A percentile compares a stretch with the other conserved stretches of the same genome.
Evolutionary conservation across 1,140 invertebrate species (phyloP).

Genomic region (Neuroterus valhalla): DNA sequence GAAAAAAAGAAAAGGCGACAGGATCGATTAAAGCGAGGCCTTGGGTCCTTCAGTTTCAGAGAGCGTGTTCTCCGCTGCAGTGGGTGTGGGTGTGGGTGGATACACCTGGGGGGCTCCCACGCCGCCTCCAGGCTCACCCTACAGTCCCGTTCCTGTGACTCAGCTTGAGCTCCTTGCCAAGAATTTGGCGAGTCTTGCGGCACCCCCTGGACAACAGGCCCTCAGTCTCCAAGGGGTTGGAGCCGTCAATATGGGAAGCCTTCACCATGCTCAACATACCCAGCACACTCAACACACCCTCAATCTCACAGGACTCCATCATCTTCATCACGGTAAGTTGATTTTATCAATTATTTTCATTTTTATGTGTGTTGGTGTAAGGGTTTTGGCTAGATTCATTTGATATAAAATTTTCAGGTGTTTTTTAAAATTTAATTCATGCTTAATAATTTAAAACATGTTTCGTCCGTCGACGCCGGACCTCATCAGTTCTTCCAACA

Average conservation of each 20-base stretch:
- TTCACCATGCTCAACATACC: conserved; percentile 70
- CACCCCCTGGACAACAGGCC: conserved; percentile 67
- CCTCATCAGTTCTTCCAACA: too few relatives aligned
- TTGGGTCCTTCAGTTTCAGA: conserved; percentile 77
- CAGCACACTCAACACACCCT: conserved; percentile 70
- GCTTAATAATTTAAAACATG: too few relatives aligned
- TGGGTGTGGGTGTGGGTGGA: conserved; percentile 72
- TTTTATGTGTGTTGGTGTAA: too few relatives aligned
- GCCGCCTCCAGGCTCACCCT: conserved; percentile 81
- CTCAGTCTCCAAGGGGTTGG: conserved; percentile 70
- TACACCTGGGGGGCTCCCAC: conserved; percentile 81
- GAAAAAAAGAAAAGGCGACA: too few relatives aligned
- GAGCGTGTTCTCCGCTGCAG: conserved; percentile 79
- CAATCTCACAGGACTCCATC: conserved; percentile 69
- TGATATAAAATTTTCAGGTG: too few relatives aligned
- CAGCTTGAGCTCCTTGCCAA: conserved; percentile 79
- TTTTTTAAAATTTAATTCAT: too few relatives aligned
- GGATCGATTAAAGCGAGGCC: conserved; percentile 46
- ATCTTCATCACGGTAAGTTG: conserved; percentile 69
- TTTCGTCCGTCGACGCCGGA: too few relatives aligned
- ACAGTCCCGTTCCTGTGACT: conserved; percentile 79
- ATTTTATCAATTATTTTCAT: neutral
- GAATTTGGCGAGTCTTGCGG: conserved; percentile 66
- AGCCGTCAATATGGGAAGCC: conserved; percentile 67
- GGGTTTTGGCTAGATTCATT: too few relatives aligned